Evolutionary conservation across 2,888 invertebrate genomes (phyloP).

Genomic region (Athalia rosae): DNA sequence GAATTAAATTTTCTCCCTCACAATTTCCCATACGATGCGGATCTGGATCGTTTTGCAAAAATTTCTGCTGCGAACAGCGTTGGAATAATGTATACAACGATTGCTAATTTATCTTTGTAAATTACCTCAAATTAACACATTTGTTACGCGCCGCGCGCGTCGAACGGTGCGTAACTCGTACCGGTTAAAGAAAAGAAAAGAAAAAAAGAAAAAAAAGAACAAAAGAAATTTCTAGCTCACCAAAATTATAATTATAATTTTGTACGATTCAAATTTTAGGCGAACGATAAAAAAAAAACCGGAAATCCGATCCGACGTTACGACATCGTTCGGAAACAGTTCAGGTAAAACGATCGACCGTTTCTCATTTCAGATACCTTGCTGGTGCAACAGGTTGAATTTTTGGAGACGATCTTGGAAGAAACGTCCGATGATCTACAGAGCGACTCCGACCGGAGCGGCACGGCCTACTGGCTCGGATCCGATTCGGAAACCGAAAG

Average conservation of each 20-base stretch:
- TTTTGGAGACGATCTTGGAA: conserved; percentile 91
- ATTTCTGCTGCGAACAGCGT: too few species aligned
- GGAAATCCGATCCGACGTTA: background rate
- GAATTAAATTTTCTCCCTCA: too few species aligned
- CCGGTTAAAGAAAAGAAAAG: background rate
- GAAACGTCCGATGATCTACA: conserved; percentile 91
- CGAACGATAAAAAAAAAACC: background rate
- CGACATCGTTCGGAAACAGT: background rate
- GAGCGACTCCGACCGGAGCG: conserved; percentile 81
- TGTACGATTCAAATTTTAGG: too few species aligned
- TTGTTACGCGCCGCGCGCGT: too few species aligned
- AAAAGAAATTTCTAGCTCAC: background rate
- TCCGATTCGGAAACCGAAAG: conserved; percentile 88
- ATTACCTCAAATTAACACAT: too few species aligned
- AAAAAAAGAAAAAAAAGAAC: conserved; percentile 22
- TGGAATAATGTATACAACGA: too few species aligned
- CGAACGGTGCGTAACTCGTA: too few species aligned
- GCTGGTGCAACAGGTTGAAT: conserved; percentile 78
- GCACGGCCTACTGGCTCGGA: conserved; percentile 76
- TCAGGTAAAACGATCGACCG: background rate
- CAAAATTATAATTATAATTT: too few species aligned
- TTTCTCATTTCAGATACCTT: conserved; percentile 60
- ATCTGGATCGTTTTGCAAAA: too few species aligned
- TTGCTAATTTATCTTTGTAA: too few species aligned
- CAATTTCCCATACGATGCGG: too few species aligned